phyloP scores from a whole-genome alignment of 2,113 vertebrate genomes.

The Clinocottus analis region DNA sequence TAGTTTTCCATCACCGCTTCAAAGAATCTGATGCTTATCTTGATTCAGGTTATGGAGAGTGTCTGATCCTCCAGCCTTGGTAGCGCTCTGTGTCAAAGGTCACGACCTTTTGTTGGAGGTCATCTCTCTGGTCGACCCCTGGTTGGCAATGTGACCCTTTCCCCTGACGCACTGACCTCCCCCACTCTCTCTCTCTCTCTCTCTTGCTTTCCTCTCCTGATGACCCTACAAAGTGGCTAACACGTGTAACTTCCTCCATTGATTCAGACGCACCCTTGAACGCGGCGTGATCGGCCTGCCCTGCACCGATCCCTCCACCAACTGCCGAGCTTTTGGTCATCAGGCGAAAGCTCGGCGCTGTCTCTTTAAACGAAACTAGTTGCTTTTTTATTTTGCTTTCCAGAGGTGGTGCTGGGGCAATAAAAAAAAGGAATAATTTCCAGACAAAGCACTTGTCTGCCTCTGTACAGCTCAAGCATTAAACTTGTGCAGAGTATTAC shows the following conservation, averaged over 20 bases:
- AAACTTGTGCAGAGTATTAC: slow-evolving; percentile 80
- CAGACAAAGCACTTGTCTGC: slow-evolving; percentile 76
- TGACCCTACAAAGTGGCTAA: slow-evolving; percentile 54
- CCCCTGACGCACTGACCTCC: slow-evolving; percentile 34
- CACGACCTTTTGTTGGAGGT: slow-evolving; percentile 58
- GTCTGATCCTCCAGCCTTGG: slow-evolving; percentile 45
- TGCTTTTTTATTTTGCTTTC: slow-evolving; percentile 49
- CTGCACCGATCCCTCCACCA: background rate
- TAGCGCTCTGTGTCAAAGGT: slow-evolving; percentile 56
- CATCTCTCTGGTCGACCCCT: slow-evolving; percentile 48
- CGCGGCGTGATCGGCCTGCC: background rate
- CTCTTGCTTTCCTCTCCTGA: slow-evolving; percentile 22
- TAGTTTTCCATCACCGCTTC: slow-evolving; percentile 19
- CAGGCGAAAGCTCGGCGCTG: background rate
- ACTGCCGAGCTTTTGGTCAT: background rate
- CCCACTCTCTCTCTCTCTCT: background rate
- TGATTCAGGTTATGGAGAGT: slow-evolving; percentile 25
- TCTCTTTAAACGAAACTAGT: slow-evolving; percentile 30
- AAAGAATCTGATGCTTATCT: slow-evolving; percentile 39
- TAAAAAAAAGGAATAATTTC: slow-evolving; percentile 73
- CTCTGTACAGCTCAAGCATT: slow-evolving; percentile 69
- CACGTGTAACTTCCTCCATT: slow-evolving; percentile 59
- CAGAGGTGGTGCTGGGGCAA: slow-evolving; percentile 48
- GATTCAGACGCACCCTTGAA: slow-evolving; percentile 43
- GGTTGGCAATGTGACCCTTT: slow-evolving; percentile 47